Conservation (phyloP, 2,797 vertebrate species). For the Sebastes cheni region DNA sequence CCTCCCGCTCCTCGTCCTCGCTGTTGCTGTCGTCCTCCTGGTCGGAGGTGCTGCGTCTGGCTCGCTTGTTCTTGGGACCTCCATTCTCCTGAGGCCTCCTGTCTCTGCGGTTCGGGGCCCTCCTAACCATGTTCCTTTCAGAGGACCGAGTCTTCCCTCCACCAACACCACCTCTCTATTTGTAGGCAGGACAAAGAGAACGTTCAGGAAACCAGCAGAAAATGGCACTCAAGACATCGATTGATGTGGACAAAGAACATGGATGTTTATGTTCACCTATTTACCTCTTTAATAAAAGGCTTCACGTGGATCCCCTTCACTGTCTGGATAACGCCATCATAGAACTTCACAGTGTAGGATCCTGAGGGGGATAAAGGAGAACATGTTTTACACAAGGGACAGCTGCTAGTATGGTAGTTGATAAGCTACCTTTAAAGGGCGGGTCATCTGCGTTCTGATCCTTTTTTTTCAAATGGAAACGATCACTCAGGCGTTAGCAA, state of each 20-base stretch:
- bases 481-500: no score
- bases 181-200: conserved; percentile 7
- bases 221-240: background rate
- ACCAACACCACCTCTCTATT: conserved; percentile 63
- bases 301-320: conserved; percentile 98
- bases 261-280: background rate
- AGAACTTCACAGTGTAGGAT: conserved; percentile 97
- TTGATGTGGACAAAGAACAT: background rate
- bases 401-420: background rate
- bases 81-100: conserved; percentile 73
- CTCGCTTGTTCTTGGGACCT: conserved; percentile 71
- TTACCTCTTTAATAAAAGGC: conserved; percentile 93
- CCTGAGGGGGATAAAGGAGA: conserved; percentile 71
- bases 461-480: background rate
- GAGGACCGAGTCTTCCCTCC: conserved; percentile 60
- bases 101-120: conserved; percentile 67
- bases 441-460: no score
- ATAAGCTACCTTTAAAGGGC: background rate
- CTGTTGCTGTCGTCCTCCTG: conserved; percentile 78
- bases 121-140: conserved; percentile 68
- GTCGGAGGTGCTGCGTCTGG: conserved; percentile 75
- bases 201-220: background rate
- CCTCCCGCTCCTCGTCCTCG: conserved; percentile 69
- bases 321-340: conserved; percentile 96
- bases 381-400: background rate